These are phyloP conservation scores for Notodonta ziczac DNA, from an alignment of 2,888 invertebrate genomes.

Conservation along the genomic window DNA sequence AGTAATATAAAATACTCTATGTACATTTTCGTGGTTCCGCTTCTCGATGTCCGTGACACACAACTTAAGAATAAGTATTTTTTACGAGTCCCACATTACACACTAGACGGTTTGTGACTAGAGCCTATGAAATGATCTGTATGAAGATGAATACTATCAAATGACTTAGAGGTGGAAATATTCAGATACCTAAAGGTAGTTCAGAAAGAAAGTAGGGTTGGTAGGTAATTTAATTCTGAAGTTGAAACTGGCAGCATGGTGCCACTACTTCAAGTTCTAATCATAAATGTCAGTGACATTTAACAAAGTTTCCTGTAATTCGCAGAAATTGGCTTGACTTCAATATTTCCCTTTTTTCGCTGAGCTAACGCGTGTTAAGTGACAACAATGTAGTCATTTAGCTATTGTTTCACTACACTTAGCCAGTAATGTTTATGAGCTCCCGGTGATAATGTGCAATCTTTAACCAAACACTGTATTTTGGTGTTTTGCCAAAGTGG, in stretches of 20 bases:
- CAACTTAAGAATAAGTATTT: too few species aligned
- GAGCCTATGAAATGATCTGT: too few species aligned
- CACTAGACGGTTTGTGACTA: too few species aligned
- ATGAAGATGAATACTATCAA: too few species aligned
- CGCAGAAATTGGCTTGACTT: slow-evolving; percentile 64
- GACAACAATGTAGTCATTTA: slow-evolving; percentile 46
- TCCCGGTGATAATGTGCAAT: slow-evolving; percentile 32
- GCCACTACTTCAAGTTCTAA: slow-evolving; percentile 57
- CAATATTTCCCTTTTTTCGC: slow-evolving; percentile 47
- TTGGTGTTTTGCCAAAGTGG: slow-evolving; percentile 43
- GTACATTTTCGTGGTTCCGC: too few species aligned
- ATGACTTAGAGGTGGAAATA: too few species aligned
- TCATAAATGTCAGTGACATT: slow-evolving; percentile 67
- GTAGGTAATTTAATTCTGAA: slow-evolving; percentile 57
- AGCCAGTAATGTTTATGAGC: slow-evolving; percentile 37
- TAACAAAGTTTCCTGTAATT: slow-evolving; percentile 68
- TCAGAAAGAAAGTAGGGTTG: slow-evolving; percentile 13
- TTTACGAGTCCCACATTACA: too few species aligned
- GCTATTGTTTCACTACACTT: slow-evolving; percentile 38
- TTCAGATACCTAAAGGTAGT: too few species aligned
- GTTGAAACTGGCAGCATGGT: slow-evolving; percentile 46
- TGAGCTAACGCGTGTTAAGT: slow-evolving; percentile 44
- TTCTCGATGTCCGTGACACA: too few species aligned
- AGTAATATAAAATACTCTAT: too few species aligned
- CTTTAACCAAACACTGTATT: slow-evolving; percentile 39